Evolutionary conservation across 1,140 invertebrate genomes (phyloP), one percentile per base, ranked within the genome.

Genomic region (Neocloeon triangulifer): DNA sequence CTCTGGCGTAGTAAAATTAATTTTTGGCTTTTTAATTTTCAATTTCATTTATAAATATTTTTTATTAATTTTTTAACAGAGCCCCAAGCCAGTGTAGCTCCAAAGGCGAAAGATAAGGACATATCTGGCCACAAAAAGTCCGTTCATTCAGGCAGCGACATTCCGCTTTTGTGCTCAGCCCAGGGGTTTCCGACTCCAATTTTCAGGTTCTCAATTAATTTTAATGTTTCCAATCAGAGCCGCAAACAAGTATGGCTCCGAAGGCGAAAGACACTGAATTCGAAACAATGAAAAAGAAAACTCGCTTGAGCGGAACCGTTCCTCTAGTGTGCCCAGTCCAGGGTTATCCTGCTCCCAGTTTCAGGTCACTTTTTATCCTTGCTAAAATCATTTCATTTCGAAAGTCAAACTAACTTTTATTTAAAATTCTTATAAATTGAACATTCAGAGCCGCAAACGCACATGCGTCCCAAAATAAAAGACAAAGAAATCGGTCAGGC

Each of bases 61-160:
- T n/a, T n/a, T n/a, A n/a, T n/a, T n/a, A n/a, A n/a, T n/a, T n/a
- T n/a, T n/a, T 41, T 50, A 51, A 18, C 48, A 61, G 60, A 61
- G 35, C 59, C 58, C 20, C 47, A 52, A 35, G 53, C 50, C 17
- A 55, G 53, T 28, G 53, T 62, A 25, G 50, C 51, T 13, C 59
- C 59, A 9, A 59, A 57, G 33, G 55, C 53, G 17, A 53, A 52
- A 37, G 59, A 61, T 43, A 55, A 52, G 35, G 49, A 59, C 20
- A 39, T 53, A 18, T 55, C 41, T 25, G 49, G 50, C 28, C 41
- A 55, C 36, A 54, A 48, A 41, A 49, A 37, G 48, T 57, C 45
- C 48, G 61, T 45, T 17, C 37, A 33, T 28, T 34, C 27, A 41
- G 14, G 23, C 12, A 18, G 13, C 9, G 14, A 13, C 17, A 30